Conservation (phyloP, 53 echinoderm and acorn worm genomes). For the Echinometra lucunter region DNA sequence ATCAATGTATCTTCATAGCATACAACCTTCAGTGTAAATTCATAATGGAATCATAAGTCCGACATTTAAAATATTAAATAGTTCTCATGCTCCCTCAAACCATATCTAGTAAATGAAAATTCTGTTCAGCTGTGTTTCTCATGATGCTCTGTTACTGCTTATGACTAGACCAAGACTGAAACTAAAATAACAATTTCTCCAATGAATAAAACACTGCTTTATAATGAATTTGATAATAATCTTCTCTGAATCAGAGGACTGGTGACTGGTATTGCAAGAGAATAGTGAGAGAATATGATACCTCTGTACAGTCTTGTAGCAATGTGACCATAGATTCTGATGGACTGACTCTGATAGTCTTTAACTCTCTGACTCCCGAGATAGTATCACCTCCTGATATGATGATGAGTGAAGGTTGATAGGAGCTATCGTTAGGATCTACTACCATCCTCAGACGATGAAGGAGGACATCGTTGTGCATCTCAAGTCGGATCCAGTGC, state of each 20-base stretch:
- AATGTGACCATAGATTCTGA: conserved; percentile 90
- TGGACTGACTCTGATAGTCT: conserved; percentile 88
- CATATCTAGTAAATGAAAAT: not conserved
- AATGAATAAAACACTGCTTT: not conserved
- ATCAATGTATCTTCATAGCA: not conserved
- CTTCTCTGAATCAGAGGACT: not conserved
- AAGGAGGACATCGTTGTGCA: conserved; percentile 92
- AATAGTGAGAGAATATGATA: conserved; percentile 7
- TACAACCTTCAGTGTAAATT: not conserved
- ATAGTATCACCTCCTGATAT: conserved; percentile 86
- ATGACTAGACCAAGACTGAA: not conserved
- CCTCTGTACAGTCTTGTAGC: conserved; percentile 92
- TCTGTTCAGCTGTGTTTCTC: not conserved
- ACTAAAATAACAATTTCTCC: not conserved
- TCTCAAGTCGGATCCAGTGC: conserved; percentile 96
- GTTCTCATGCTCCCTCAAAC: not conserved
- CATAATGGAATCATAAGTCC: not conserved
- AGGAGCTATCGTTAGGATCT: conserved; percentile 97
- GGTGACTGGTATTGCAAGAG: not conserved
- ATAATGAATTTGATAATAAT: not conserved
- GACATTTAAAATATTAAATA: not conserved
- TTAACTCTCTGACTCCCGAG: conserved; percentile 80
- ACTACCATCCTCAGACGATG: conserved; percentile 94
- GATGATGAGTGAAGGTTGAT: conserved; percentile 94
- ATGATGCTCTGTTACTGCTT: not conserved